Conservation (phyloP, 2,797 vertebrate species). For the Cryptoprocta ferox region DNA sequence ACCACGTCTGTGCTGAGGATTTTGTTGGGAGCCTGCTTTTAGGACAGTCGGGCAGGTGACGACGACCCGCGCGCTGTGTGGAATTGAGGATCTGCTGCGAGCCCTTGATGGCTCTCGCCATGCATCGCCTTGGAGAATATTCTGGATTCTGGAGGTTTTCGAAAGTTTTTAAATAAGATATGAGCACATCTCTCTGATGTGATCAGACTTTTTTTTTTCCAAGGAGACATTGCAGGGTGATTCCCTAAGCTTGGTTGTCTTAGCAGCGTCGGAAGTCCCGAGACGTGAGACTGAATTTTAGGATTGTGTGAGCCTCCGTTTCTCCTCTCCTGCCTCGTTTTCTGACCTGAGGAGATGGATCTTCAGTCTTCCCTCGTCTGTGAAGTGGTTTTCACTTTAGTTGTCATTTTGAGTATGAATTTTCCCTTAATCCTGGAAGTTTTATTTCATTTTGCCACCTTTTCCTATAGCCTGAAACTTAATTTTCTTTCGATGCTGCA, state of each 20-base stretch:
- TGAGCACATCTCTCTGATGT: background rate
- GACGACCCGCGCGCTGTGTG: background rate
- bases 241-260: constrained; percentile 21
- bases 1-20: too few relatives aligned
- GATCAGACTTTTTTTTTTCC: constrained; percentile 22
- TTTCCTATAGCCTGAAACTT: constrained; percentile 41
- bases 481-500: background rate
- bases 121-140: background rate
- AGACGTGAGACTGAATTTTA: background rate
- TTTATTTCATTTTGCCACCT: constrained; percentile 39
- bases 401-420: constrained; percentile 21
- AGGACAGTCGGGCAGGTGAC: background rate
- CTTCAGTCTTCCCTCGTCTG: constrained; percentile 1
- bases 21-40: background rate
- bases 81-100: background rate
- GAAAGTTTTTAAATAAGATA: constrained; percentile 44
- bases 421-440: background rate
- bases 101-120: background rate
- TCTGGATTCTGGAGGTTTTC: background rate
- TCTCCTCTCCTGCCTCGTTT: background rate
- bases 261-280: background rate
- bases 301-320: background rate
- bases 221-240: constrained; percentile 12
- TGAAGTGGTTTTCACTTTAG: background rate
- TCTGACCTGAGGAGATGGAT: background rate